These are phyloP conservation scores for Meloidogyne hapla DNA, from an alignment of 1,140 invertebrate genomes.

Conservation along the genomic window DNA sequence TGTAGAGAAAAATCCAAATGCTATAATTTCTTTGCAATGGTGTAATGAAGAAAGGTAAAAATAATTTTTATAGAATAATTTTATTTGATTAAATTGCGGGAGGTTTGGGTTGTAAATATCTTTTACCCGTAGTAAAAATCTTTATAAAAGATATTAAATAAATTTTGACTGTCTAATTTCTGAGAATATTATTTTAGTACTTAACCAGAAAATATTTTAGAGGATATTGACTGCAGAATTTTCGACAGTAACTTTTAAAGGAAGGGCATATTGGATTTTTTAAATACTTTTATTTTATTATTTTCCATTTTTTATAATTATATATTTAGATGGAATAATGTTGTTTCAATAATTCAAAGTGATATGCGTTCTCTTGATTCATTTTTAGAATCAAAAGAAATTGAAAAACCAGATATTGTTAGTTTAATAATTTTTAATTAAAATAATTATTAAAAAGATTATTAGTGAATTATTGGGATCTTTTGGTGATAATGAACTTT, in stretches of 20 bases:
- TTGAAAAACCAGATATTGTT: conserved; percentile 76
- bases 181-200: too few relatives aligned
- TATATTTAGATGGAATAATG: conserved; percentile 64
- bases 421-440: conserved; percentile 67
- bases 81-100: conserved; percentile 9
- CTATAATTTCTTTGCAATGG: conserved; percentile 76
- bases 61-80: conserved; percentile 14
- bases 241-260: too few relatives aligned
- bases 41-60: conserved; percentile 41
- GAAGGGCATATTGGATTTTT: too few relatives aligned
- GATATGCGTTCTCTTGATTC: conserved; percentile 83
- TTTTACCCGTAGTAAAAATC: too few relatives aligned
- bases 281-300: too few relatives aligned
- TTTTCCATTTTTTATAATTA: not conserved
- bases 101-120: too few relatives aligned
- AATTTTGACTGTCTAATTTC: too few relatives aligned
- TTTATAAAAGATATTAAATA: too few relatives aligned
- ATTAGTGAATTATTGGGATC: conserved; percentile 83
- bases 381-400: conserved; percentile 10
- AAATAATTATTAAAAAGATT: not conserved
- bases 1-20: conserved; percentile 97
- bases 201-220: too few relatives aligned
- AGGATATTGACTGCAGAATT: too few relatives aligned
- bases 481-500: conserved; percentile 97
- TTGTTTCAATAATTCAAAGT: conserved; percentile 75